Percentiles rank a stretch among this genome's conserved stretches.
These are phyloP conservation scores for Phacellophora camtschatica DNA, from an alignment of 30 jellyfish, hydroid and myxozoan genomes.

Conservation along the genomic window DNA sequence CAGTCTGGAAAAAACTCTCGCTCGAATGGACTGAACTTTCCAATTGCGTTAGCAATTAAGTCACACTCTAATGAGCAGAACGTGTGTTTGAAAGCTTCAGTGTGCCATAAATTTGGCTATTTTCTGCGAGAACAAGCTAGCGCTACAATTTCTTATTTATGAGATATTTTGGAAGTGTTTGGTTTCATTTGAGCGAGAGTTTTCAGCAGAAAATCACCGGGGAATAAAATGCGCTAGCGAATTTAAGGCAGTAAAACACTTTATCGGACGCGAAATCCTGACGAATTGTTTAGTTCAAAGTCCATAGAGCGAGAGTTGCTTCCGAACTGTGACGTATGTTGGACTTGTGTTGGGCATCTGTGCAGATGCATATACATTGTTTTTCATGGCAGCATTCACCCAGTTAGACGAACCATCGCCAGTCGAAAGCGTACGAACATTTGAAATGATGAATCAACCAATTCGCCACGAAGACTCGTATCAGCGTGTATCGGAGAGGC, in stretches of 20 bases:
- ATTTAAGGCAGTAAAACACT: too few species aligned
- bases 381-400: not conserved
- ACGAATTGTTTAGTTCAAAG: too few species aligned
- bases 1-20: slow-evolving; percentile 68
- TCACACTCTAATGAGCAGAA: not conserved
- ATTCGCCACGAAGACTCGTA: not conserved
- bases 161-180: too few species aligned
- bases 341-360: too few species aligned
- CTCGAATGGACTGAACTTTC: slow-evolving; percentile 22
- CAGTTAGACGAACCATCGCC: not conserved
- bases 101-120: too few species aligned
- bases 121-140: too few species aligned
- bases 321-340: slow-evolving; percentile 31
- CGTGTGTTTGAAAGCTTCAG: not conserved
- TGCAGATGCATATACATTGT: not conserved
- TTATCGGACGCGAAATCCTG: too few species aligned
- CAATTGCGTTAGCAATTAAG: not conserved
- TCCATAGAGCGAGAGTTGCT: slow-evolving; percentile 60
- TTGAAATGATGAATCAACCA: not conserved
- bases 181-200: slow-evolving; percentile 2
- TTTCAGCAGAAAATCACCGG: not conserved
- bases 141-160: not conserved
- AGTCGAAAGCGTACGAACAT: not conserved
- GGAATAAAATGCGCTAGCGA: too few species aligned
- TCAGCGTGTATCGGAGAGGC: not conserved